Conservation (phyloP, 2,888 invertebrate genomes). For the Mayetiola destructor region DNA sequence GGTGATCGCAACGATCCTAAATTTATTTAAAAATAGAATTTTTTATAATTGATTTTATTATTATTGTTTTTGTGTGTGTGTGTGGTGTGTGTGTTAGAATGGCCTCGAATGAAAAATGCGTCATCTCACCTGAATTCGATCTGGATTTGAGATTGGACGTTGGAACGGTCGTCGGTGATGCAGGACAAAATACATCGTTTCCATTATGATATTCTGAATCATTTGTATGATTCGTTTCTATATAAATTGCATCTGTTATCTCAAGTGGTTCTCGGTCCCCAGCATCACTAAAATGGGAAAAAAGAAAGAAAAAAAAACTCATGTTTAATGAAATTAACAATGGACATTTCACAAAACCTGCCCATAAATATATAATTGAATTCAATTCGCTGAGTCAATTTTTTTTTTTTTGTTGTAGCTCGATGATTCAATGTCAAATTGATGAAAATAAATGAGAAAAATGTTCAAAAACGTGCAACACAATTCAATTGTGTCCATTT, state of each 20-base stretch:
- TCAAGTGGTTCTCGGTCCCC: slow-evolving; percentile 38
- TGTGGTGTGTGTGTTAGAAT: too few relatives aligned
- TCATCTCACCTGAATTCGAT: slow-evolving; percentile 55
- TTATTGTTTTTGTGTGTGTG: too few relatives aligned
- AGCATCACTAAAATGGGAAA: slow-evolving; percentile 36
- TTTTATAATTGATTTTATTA: too few relatives aligned
- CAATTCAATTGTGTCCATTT: too few relatives aligned
- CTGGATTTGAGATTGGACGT: slow-evolving; percentile 40
- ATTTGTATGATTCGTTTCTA: slow-evolving; percentile 39
- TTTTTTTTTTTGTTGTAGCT: too few relatives aligned
- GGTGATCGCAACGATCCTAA: slow-evolving; percentile 51
- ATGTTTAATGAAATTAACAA: neutral
- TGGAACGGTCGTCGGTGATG: slow-evolving; percentile 61
- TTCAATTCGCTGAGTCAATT: too few relatives aligned
- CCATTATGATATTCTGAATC: slow-evolving; percentile 30
- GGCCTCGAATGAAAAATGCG: neutral
- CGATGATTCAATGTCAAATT: too few relatives aligned
- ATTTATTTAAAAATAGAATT: slow-evolving; percentile 6
- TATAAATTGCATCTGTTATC: slow-evolving; percentile 49
- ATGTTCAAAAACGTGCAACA: too few relatives aligned
- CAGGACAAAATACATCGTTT: slow-evolving; percentile 44
- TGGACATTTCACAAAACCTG: too few relatives aligned
- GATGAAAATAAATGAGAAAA: too few relatives aligned
- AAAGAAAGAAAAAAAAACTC: neutral
- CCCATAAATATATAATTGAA: too few relatives aligned